Evolutionary conservation across 2,888 invertebrate genomes (phyloP).

Genomic region (Hyalella azteca): DNA sequence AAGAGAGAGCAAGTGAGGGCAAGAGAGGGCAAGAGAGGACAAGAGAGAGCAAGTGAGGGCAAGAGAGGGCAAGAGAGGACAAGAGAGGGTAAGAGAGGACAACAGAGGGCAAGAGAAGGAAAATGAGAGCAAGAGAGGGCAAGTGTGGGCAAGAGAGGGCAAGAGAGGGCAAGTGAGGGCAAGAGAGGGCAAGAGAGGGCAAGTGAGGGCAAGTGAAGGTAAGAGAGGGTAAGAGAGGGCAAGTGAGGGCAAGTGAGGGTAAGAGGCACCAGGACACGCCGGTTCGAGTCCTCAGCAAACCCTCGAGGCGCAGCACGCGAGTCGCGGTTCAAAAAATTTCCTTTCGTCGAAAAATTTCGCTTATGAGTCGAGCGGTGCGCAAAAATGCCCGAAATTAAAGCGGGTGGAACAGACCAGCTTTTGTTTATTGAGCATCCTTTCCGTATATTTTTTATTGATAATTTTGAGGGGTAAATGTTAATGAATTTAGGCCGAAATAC

Average conservation of each 20-base stretch:
- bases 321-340: too few relatives aligned
- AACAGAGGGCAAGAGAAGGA: not conserved
- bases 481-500: too few relatives aligned
- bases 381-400: too few relatives aligned
- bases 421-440: too few relatives aligned
- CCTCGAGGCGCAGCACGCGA: too few relatives aligned
- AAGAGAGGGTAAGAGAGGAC: not conserved
- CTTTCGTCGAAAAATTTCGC: too few relatives aligned
- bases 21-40: not conserved
- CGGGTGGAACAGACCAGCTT: too few relatives aligned
- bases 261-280: not conserved
- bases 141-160: not conserved
- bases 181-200: not conserved
- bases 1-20: not conserved
- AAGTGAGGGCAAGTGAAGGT: too few relatives aligned
- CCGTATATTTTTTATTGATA: too few relatives aligned
- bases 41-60: not conserved
- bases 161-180: not conserved
- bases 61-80: not conserved
- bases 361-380: too few relatives aligned
- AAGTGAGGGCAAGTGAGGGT: not conserved
- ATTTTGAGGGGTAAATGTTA: too few relatives aligned
- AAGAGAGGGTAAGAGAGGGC: not conserved
- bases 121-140: not conserved
- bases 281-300: too few relatives aligned